Evolutionary conservation across 2,888 invertebrate species (phyloP).

Genomic region (Zonitis immaculata): DNA sequence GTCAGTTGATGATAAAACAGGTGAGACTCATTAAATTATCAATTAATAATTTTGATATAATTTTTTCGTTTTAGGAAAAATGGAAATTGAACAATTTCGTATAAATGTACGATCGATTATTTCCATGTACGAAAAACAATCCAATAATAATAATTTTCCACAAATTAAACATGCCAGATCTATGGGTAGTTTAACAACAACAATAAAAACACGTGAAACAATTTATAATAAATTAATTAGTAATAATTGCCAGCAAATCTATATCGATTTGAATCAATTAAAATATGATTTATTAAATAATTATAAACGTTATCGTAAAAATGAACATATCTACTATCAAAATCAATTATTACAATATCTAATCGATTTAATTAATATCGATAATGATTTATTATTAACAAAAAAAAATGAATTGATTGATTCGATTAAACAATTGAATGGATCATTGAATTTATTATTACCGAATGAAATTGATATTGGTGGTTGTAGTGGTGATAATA

Average conservation of each 20-base stretch:
- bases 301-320: slow-evolving; percentile 4
- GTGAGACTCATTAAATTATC: background rate
- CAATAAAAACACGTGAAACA: too few relatives aligned
- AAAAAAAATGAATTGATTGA: slow-evolving; percentile 8
- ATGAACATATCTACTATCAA: slow-evolving; percentile 13
- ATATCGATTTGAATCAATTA: slow-evolving; percentile 7
- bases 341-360: slow-evolving; percentile 7
- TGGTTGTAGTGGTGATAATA: background rate
- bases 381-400: background rate
- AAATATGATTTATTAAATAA: slow-evolving; percentile 2
- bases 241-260: slow-evolving; percentile 3
- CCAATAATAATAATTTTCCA: background rate
- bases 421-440: slow-evolving; percentile 1
- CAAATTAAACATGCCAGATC: slow-evolving; percentile 6
- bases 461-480: background rate
- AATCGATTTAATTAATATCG: slow-evolving; percentile 3
- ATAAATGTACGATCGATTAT: slow-evolving; percentile 11
- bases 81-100: background rate
- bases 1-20: background rate
- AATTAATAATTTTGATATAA: background rate
- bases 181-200: slow-evolving; percentile 1
- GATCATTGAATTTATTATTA: slow-evolving; percentile 1
- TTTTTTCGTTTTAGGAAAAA: background rate
- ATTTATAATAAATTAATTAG: background rate
- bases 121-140: slow-evolving; percentile 11